A percentile compares a stretch with the other conserved stretches of the same genome.
These are phyloP conservation scores for Ophonus ardosiacus DNA, from an alignment of 2,888 invertebrate genomes.

Conservation along the genomic window DNA sequence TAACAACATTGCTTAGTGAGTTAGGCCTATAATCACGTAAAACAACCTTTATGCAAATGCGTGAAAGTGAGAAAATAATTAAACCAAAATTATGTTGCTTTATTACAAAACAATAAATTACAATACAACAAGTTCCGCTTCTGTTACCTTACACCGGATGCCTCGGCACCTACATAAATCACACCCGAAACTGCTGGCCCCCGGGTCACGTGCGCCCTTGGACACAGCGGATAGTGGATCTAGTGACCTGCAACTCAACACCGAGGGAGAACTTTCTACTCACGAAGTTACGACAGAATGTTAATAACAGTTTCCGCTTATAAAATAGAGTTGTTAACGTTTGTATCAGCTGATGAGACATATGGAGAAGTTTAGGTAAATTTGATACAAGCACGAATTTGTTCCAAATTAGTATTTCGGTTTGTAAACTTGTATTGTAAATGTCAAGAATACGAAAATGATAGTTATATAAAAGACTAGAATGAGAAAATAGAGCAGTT, in stretches of 20 bases:
- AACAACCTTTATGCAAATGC: not conserved
- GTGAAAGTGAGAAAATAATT: not conserved
- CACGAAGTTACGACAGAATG: conserved; percentile 10
- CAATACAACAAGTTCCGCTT: not conserved
- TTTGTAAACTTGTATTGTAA: too few relatives aligned
- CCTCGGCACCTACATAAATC: conserved; percentile 24
- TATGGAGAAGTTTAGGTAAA: too few relatives aligned
- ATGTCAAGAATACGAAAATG: too few relatives aligned
- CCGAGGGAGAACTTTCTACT: conserved; percentile 13
- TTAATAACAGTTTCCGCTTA: conserved; percentile 24
- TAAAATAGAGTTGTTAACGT: not conserved
- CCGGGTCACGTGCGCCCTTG: conserved; percentile 1
- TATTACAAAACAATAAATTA: conserved; percentile 9
- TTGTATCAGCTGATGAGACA: too few relatives aligned
- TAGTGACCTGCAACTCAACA: not conserved
- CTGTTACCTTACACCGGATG: conserved; percentile 1
- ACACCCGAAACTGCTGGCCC: not conserved
- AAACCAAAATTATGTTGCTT: not conserved
- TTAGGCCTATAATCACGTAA: not conserved
- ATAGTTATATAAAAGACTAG: too few relatives aligned
- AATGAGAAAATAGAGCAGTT: too few relatives aligned
- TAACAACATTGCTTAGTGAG: too few relatives aligned
- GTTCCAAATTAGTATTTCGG: too few relatives aligned
- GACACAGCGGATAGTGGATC: not conserved
- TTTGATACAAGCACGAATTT: too few relatives aligned